These are phyloP conservation scores for Ahaetulla prasina DNA, from an alignment of 2,113 vertebrate genomes.

Conservation along the genomic window DNA sequence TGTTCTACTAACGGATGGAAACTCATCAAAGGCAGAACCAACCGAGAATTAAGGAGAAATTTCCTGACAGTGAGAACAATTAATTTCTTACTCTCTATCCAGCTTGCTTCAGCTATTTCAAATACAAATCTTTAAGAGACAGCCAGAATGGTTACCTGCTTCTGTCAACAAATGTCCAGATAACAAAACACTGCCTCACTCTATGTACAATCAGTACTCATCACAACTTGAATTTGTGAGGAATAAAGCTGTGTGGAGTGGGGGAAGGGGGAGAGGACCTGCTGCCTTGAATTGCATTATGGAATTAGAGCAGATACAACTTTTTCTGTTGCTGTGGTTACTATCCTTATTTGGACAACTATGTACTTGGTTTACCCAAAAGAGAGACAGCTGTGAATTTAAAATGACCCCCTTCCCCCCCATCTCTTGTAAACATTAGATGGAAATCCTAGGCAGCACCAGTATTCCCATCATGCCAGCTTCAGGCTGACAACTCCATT, in stretches of 20 bases:
- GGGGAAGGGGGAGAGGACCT: neutral
- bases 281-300: neutral
- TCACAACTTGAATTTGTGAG: conserved; percentile 1
- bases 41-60: neutral
- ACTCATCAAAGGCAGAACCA: neutral
- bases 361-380: neutral
- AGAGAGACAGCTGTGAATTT: neutral
- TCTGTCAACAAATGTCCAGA: conserved; percentile 21
- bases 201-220: neutral
- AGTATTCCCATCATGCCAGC: neutral
- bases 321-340: neutral
- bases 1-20: neutral
- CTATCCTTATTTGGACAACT: neutral
- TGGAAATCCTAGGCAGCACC: neutral
- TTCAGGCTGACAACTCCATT: neutral
- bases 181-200: neutral
- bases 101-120: neutral
- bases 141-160: conserved; percentile 25
- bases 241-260: neutral
- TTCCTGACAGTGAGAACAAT: neutral
- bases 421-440: neutral
- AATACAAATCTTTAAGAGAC: conserved; percentile 18
- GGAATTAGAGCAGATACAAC: conserved; percentile 15
- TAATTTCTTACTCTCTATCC: neutral
- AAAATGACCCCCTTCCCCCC: neutral